Base-by-base conservation (phyloP, 2,113 vertebrate species). In the Trichechus manatus region DNA sequence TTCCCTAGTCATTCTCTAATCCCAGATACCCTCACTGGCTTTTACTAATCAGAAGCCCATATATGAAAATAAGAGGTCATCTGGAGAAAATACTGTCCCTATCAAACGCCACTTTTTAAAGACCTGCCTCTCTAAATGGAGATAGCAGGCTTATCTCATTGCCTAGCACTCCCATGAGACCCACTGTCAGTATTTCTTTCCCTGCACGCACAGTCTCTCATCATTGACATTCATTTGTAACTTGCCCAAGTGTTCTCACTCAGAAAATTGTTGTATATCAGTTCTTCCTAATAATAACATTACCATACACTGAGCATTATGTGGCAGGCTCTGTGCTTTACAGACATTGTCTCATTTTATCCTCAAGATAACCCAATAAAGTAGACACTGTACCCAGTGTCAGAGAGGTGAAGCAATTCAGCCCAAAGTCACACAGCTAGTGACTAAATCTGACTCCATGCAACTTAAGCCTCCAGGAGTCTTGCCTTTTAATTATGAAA, bases 61-160 rank as follows among this genome's bases (percentile, higher is more conserved):
- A 42, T 9, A 33, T 53, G 79, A 83, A 80, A 94, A 68, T 27
- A 89, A 64, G 47, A 95, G 56, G 39, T 19, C 39, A 85, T 33
- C 31, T 82, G n/a, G 53, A 84, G 63, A 96, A 85, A 96, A 93
- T 44, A 78, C 9, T 79, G 23, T 59, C 44, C 68, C 86, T 85
- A 83, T 33, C 56, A 89, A 93, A 96, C 66, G 78, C n/a, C 14
- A 82, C 66, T 92, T 95, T 93, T 84, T 50, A 64, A 87, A 93
- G 66, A 81, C 61, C 29, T 72, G 29, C 31, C 64, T 86, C 77
- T 92, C 59, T 64, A 91, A 94, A 42, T n/a, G 2, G 9, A 95
- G 59, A 22, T 29, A 68, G 39, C 72, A 74, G 53, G 44, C 15
- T 68, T 22, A 31, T 68, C 59, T 47, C 56, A 68, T 1, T 59